Base-by-base conservation (phyloP, 2,113 vertebrate species). In the Zonotrichia leucophrys region DNA sequence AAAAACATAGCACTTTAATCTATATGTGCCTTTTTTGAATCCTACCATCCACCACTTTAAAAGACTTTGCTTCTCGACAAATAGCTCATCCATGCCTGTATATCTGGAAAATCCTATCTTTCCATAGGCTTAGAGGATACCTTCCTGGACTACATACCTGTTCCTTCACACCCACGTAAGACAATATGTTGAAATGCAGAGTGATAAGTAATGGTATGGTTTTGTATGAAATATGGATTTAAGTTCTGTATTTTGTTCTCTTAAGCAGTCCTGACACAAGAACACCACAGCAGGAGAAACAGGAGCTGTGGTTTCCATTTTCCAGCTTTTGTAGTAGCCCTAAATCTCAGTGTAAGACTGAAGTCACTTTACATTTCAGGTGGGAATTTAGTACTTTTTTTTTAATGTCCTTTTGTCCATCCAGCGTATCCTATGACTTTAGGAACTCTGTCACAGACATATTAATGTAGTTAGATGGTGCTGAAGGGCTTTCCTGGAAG, bases 301-400 rank as follows among this genome's bases (percentile, higher is more conserved):
- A 87, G 59, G 90, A 69, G 50, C 21, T 50, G 31, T n/a, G 27
- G 42, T 50, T 55, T 55, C n/a, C 42, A 33, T 92, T 94, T 95
- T 94, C 67, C 80, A 70, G 12, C 50, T 95, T 81, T 74, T 84
- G 25, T 18, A 6, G 37, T 63, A 30, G 37, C 42, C 49, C 72
- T 94, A 75, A 82, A 90, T 93, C 50, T 92, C 73, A 92, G 23
- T 56, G 37, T 59, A 68, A 72, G 69, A 13, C 11, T 94, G 89
- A 96, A 95, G 68, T 83, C 41, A 88, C 47, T 56, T 89, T 79
- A n/a, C n/a, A 44, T 94, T 83, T 92, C 70, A 78, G 37, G 63
- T 78, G 35, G 37, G 35, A 89, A 92, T 90, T 94, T 49, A 73
- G 68, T 80, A 30, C 12, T 21, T 1, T 76, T 84, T 84, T 84